A percentile compares a stretch with the other conserved stretches of the same genome.
Evolutionary conservation across 2,797 vertebrate species (phyloP).

Genomic region (Psittacula echo): DNA sequence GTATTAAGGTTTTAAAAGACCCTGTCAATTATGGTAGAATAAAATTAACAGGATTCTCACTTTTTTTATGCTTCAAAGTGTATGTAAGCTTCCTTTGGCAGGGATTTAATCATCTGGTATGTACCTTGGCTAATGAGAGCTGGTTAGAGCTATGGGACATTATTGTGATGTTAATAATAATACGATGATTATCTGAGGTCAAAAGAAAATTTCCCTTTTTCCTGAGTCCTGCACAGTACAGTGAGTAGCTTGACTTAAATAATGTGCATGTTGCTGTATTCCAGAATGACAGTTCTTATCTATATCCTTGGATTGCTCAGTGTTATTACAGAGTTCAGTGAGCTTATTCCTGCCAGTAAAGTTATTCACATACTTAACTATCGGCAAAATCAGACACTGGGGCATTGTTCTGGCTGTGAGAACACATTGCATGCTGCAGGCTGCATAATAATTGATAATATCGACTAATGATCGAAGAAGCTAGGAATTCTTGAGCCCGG

Average conservation of each 20-base stretch:
- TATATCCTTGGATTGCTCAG: background rate
- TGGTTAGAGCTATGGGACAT: background rate
- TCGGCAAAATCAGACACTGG: background rate
- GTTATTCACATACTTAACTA: background rate
- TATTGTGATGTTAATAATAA: background rate
- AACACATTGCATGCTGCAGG: background rate
- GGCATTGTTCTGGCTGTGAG: background rate
- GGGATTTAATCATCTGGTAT: background rate
- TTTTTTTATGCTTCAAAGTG: background rate
- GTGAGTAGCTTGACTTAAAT: background rate
- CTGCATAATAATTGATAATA: background rate
- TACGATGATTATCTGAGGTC: background rate
- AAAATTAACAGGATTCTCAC: background rate
- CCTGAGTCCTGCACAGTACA: background rate
- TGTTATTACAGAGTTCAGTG: background rate
- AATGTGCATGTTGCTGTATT: background rate
- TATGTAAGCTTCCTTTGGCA: background rate
- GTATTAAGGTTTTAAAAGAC: slow-evolving; percentile 14
- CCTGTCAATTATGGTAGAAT: background rate
- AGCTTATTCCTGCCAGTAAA: background rate
- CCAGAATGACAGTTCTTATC: background rate
- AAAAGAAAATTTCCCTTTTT: background rate
- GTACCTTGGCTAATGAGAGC: background rate
- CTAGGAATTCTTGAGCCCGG: background rate
- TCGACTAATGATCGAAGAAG: background rate